Base-by-base conservation (phyloP, 2,797 vertebrate species). In the Mionectes olivaceus region DNA sequence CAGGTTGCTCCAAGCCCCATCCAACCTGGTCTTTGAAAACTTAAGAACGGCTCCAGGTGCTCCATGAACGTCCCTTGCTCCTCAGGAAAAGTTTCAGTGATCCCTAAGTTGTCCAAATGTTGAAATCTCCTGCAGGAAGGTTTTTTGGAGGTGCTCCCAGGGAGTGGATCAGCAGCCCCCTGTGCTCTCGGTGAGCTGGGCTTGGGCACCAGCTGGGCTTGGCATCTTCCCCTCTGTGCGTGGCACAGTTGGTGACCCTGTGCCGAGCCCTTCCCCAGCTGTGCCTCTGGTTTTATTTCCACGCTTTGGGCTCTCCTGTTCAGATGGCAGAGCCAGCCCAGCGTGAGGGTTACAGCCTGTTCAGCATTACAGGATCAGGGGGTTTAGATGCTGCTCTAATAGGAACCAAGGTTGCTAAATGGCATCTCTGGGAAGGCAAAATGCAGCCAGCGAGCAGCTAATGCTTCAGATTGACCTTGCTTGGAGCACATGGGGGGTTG, bases 161-260 rank as follows among this genome's bases (percentile, higher is more conserved):
- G n/a, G n/a, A 30, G 12, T 23, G 77, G 30, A 7, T 76, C 33
- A 43, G 47, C 70, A 60, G 65, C 64, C 28, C 28, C 23, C 46
- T 2, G 1, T 32, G 69, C 43, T 27, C 52, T 18, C 0, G 10
- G 7, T n/a, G 69, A 65, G 43, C 5, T 52, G 73, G 71, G 12
- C 39, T 32, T 39, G 39, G 50, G 37, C 63, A 57, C 17, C 33
- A 37, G 71, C 69, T 17, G 37, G 50, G 52, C 12, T 82, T 44
- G 60, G 75, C 10, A 1, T 11, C 25, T 9, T 55, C n/a, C 9
- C 43, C 18, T n/a, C 6, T 0, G 0, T 0, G 1, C 5, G 0
- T 43, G 19, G 41, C 7, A 2, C 18, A 15, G 35, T 16, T 25
- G 64, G 24, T 71, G 53, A n/a, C 53, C 63, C 82, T 71, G 44